Evolutionary conservation across 1,140 invertebrate species (phyloP).

Genomic region (Carcinoscorpius rotundicauda): DNA sequence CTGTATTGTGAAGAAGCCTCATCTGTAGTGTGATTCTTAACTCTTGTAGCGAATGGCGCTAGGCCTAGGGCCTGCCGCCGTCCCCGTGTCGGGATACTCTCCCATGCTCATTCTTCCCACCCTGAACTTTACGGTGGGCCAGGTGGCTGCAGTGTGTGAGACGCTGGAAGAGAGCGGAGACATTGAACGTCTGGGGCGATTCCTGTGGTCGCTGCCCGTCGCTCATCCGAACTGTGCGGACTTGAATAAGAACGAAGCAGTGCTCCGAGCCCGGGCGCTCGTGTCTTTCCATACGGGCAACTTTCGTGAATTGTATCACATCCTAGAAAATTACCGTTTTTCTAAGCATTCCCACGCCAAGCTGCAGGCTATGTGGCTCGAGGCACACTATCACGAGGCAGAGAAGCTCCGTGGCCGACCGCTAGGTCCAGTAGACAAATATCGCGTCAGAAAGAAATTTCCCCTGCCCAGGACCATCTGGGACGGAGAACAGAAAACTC

Average conservation of each 20-base stretch:
- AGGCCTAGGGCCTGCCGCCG: constrained; percentile 16
- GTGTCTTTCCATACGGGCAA: constrained; percentile 94
- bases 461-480: constrained; percentile 95
- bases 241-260: constrained; percentile 86
- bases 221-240: constrained; percentile 86
- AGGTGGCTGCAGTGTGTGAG: constrained; percentile 96
- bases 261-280: constrained; percentile 86
- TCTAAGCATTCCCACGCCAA: constrained; percentile 93
- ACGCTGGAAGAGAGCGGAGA: constrained; percentile 97
- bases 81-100: constrained; percentile 10
- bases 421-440: constrained; percentile 97
- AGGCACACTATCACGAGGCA: constrained; percentile 97
- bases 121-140: constrained; percentile 57
- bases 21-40: too few species aligned
- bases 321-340: constrained; percentile 93
- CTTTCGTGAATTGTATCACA: constrained; percentile 83
- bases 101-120: constrained; percentile 73
- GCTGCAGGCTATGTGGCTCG: constrained; percentile 87
- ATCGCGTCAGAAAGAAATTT: constrained; percentile 97
- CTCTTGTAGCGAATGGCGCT: constrained; percentile 9
- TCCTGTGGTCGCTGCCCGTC: constrained; percentile 91
- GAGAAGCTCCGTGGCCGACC: constrained; percentile 89
- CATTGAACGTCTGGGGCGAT: constrained; percentile 86
- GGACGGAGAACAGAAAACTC: constrained; percentile 99
- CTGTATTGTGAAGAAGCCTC: too few species aligned